These are phyloP conservation scores for Cyphomyrus plagiostoma DNA, from an alignment of 2,113 vertebrate species.

Conservation along the genomic window DNA sequence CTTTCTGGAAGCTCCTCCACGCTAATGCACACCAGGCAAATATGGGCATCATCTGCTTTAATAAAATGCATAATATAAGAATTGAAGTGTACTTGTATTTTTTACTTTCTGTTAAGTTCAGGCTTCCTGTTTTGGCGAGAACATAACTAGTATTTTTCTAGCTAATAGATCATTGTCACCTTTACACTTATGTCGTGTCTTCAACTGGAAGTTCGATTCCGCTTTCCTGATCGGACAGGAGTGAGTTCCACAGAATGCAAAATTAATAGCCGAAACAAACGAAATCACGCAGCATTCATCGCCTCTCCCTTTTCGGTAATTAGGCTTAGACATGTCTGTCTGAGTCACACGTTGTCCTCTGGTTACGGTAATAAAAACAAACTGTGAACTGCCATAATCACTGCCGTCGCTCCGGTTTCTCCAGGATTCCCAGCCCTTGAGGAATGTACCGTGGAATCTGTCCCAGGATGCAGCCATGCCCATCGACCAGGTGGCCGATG, in stretches of 20 bases:
- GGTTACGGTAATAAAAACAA: neutral
- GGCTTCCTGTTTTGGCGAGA: neutral
- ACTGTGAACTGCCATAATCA: neutral
- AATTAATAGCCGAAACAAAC: neutral
- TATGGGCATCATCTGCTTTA: neutral
- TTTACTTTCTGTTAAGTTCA: neutral
- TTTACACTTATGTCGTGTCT: neutral
- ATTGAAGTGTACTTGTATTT: neutral
- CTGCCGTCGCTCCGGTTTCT: neutral
- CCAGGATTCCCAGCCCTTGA: neutral
- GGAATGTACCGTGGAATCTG: neutral
- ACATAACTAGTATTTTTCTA: neutral
- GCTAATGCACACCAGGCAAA: neutral
- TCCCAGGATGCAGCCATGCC: neutral
- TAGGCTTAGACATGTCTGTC: neutral
- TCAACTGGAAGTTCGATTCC: neutral
- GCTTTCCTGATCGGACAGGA: neutral
- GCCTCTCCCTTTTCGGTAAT: neutral
- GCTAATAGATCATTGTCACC: neutral
- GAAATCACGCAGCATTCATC: neutral
- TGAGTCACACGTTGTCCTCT: neutral
- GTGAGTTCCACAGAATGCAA: neutral
- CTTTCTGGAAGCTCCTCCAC: neutral
- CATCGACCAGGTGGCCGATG: neutral
- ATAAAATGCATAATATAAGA: neutral